Evolutionary conservation across 2,113 vertebrate genomes (phyloP).

Genomic region (Chloropsis cyanopogon): DNA sequence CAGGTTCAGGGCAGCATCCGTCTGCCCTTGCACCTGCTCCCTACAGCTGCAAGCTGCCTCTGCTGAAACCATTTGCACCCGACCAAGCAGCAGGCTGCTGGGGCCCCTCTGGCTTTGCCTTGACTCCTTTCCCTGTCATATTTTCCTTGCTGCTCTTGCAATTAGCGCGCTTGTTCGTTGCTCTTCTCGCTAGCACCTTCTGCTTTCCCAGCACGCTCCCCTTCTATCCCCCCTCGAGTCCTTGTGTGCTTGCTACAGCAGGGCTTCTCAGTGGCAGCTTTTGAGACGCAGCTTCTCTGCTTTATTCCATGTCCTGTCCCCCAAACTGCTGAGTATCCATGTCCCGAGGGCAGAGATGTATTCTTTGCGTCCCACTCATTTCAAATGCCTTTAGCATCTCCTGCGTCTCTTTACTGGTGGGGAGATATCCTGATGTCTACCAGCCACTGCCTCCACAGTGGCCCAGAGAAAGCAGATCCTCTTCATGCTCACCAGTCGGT

Average conservation of each 20-base stretch:
- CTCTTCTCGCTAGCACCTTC: background rate
- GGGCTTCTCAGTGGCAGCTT: background rate
- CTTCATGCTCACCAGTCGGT: background rate
- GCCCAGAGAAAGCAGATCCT: background rate
- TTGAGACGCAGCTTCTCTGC: background rate
- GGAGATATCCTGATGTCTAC: background rate
- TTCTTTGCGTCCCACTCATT: background rate
- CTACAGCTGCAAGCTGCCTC: conserved; percentile 74
- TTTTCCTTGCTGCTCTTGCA: conserved; percentile 69
- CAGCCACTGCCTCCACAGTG: background rate
- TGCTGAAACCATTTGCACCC: conserved; percentile 74
- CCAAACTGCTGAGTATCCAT: background rate
- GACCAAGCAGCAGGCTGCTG: conserved; percentile 66
- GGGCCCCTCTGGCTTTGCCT: conserved; percentile 67
- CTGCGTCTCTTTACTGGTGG: accelerated
- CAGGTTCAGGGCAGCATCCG: conserved; percentile 63
- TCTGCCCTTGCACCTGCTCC: conserved; percentile 75
- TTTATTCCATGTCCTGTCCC: background rate
- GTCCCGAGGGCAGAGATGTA: background rate
- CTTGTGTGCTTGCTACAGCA: background rate
- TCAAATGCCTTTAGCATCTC: background rate
- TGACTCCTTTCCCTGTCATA: conserved; percentile 28
- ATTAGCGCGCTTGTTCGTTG: conserved; percentile 65
- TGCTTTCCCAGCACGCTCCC: conserved; percentile 32
- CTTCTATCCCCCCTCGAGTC: background rate